phyloP scores from a whole-genome alignment of 2,797 vertebrate species.

The Molossus molossus region DNA sequence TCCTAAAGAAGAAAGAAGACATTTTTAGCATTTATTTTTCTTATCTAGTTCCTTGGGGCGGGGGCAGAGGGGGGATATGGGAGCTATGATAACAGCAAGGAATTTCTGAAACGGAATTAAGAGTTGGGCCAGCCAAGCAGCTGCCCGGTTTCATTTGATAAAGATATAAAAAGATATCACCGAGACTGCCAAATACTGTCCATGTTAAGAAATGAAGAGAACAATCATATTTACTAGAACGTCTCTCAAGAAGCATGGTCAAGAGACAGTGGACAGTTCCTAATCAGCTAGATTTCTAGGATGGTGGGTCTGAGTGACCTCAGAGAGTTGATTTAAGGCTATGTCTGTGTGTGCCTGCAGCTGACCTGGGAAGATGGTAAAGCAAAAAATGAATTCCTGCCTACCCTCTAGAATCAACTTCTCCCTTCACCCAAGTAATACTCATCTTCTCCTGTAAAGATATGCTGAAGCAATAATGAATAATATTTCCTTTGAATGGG shows the following conservation, averaged over 20 bases:
- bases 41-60: neutral
- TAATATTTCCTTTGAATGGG: neutral
- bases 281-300: neutral
- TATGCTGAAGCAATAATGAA: neutral
- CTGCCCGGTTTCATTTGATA: neutral
- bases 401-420: neutral
- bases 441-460: neutral
- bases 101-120: neutral
- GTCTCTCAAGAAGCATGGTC: neutral
- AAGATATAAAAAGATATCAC: neutral
- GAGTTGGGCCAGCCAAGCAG: neutral
- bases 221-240: neutral
- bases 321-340: neutral
- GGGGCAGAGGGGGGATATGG: neutral
- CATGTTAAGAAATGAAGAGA: neutral
- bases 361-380: neutral
- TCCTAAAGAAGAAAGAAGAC: neutral
- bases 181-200: neutral
- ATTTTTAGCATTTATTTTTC: neutral
- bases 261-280: neutral
- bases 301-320: neutral
- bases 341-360: rapidly evolving
- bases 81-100: neutral
- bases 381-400: neutral
- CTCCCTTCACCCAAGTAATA: neutral